Evolutionary conservation across 2,113 vertebrate species (phyloP), one percentile per base, ranked within the genome.

Genomic region (Circaetus cinerascens): DNA sequence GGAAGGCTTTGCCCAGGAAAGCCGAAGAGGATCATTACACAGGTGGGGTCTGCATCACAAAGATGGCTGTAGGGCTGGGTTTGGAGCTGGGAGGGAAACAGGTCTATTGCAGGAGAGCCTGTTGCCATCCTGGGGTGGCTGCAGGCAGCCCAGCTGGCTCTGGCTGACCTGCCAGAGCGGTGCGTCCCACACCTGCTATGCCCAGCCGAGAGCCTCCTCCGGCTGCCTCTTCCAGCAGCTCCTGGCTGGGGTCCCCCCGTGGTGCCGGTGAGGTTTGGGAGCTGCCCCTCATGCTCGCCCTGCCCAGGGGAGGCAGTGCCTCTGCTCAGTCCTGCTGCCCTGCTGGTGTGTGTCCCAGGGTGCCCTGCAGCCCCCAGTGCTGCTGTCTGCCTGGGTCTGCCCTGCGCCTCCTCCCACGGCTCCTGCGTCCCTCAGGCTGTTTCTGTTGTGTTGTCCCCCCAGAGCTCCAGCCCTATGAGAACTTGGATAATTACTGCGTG

Each of bases 391-490:
- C 18, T 11, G 30, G 2, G 9, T 38, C 57, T 69, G 40, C 27
- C 41, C 32, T 12, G 29, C 5, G 57, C 29, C 63, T 69, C 46
- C 17, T 72, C n/a, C 51, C 3, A 3, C 0, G 4, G 41, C 10
- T 4, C 18, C 27, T 0, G 1, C 1, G 3, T 38, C 45, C 23
- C 59, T 95, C 34, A 86, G 8, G 4, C 34, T 41, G 3, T 73
- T 86, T 89, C 53, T 94, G 40, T 76, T 30, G 2, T 40, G 9
- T 50, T 5, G 9, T 51, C 6, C 10, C 15, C 3, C 2, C 76
- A 97, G 96, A 95, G 22, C 96, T 97, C 17, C 94, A 93, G 66
- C 69, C 73, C 4, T 90, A 92, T 36, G 95, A 96, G 48, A 90
- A 94, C 22, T 2, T 36, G 25, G 90, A 72, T 74, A 22, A 38